These are phyloP conservation scores for Eublepharis macularius DNA, from an alignment of 2,113 vertebrate genomes.

Conservation along the genomic window DNA sequence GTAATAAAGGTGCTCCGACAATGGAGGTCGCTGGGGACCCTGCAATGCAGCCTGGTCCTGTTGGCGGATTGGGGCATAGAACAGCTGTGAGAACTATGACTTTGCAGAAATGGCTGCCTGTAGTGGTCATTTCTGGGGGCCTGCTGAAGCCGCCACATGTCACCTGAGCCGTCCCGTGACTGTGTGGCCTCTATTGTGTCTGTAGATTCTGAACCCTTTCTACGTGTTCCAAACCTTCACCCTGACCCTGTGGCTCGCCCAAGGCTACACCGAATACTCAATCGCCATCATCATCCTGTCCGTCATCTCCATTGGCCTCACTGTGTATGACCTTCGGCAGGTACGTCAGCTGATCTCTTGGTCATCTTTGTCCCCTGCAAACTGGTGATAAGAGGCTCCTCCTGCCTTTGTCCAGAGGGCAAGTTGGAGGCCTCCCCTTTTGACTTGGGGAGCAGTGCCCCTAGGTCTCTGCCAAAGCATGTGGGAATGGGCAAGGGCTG, in stretches of 20 bases:
- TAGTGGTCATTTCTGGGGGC: neutral
- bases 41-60: too few relatives aligned
- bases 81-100: too few relatives aligned
- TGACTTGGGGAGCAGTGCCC: too few relatives aligned
- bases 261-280: slow-evolving; percentile 72
- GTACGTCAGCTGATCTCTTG: slow-evolving; percentile 44
- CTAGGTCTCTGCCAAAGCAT: too few relatives aligned
- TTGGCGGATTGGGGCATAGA: too few relatives aligned
- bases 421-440: too few relatives aligned
- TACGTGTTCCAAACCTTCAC: slow-evolving; percentile 77
- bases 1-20: too few relatives aligned
- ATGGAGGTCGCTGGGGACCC: too few relatives aligned
- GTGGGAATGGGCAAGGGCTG: too few relatives aligned
- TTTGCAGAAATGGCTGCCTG: accelerated
- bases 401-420: too few relatives aligned
- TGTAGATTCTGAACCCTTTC: slow-evolving; percentile 77
- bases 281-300: slow-evolving; percentile 72
- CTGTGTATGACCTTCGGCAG: slow-evolving; percentile 68
- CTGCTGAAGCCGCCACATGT: neutral
- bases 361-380: too few relatives aligned
- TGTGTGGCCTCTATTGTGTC: neutral
- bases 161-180: neutral
- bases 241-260: slow-evolving; percentile 68
- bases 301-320: slow-evolving; percentile 67
- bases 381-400: neutral